phyloP scores from a whole-genome alignment of 2,797 vertebrate genomes.

The Eremophila alpestris region DNA sequence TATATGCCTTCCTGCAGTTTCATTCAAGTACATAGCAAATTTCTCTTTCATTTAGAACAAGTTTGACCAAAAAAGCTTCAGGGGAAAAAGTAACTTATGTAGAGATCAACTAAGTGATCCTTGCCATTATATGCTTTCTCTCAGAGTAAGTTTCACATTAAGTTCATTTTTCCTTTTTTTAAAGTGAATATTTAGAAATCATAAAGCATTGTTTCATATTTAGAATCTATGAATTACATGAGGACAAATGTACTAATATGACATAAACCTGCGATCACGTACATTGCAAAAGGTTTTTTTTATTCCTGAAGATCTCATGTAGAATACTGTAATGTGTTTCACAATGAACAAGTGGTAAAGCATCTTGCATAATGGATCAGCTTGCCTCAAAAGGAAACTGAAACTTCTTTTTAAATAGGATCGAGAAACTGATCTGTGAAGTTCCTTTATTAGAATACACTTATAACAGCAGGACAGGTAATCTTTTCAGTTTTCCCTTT shows the following conservation, averaged over 20 bases:
- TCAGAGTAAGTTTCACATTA: neutral
- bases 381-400: neutral
- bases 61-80: neutral
- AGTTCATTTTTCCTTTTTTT: neutral
- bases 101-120: neutral
- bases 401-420: neutral
- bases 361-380: neutral
- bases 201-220: neutral
- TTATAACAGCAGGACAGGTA: neutral
- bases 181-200: neutral
- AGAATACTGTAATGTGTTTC: neutral
- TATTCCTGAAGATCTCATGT: neutral
- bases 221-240: neutral
- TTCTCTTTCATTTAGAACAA: neutral
- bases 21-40: neutral
- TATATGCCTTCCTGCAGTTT: neutral
- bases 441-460: neutral
- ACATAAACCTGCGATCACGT: neutral
- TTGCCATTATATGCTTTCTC: neutral
- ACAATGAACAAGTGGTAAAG: neutral
- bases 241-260: neutral
- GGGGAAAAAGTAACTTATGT: neutral
- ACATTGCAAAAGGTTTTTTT: neutral
- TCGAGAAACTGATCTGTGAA: neutral
- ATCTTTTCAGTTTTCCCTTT: slow-evolving; percentile 16